These are phyloP conservation scores for Aphelocoma californica DNA, from an alignment of 2,797 vertebrate species.

Conservation along the genomic window DNA sequence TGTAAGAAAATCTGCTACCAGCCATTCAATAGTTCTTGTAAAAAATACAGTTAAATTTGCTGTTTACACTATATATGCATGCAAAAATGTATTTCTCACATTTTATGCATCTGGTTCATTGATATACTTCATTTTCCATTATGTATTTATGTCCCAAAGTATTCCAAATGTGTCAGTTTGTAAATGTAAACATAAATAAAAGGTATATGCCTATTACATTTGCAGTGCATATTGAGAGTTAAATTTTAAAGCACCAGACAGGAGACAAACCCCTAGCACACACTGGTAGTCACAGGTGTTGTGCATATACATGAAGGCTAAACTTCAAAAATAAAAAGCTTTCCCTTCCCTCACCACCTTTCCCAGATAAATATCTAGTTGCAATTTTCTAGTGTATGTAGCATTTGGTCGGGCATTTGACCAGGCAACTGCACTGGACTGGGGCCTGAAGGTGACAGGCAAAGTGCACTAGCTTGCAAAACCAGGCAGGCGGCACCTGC, in stretches of 20 bases:
- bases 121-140: neutral
- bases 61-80: neutral
- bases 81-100: neutral
- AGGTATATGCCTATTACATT: neutral
- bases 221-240: neutral
- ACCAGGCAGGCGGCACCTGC: fast-evolving
- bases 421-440: neutral
- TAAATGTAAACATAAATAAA: neutral
- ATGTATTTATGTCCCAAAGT: neutral
- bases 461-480: neutral
- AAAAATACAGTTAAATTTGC: neutral
- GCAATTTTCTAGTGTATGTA: neutral
- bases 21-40: neutral
- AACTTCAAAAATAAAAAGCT: neutral
- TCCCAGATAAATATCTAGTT: neutral
- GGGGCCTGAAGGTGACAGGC: neutral
- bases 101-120: neutral
- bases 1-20: slow-evolving; percentile 1
- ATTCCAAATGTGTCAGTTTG: neutral
- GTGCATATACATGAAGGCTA: neutral
- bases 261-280: neutral
- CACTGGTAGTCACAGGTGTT: neutral
- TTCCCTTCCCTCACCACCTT: neutral
- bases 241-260: neutral
- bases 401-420: neutral